Evolutionary conservation across 2,113 vertebrate species (phyloP).

Genomic region (Mola mola): DNA sequence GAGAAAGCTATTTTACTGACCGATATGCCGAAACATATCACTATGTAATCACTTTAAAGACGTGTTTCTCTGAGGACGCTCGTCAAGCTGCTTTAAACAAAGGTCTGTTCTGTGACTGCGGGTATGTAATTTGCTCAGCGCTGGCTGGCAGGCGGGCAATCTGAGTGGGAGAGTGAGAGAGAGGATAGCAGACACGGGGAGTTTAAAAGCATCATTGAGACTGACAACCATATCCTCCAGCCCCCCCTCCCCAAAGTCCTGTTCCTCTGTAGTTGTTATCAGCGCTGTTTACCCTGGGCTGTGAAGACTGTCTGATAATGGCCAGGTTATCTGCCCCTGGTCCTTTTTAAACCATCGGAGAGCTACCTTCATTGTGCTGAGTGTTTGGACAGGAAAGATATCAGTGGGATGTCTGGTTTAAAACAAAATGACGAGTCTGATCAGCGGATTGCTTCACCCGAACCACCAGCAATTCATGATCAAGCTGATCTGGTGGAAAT

Average conservation of each 20-base stretch:
- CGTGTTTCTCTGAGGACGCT: constrained; percentile 52
- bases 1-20: constrained; percentile 65
- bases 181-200: constrained; percentile 31
- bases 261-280: constrained; percentile 67
- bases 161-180: constrained; percentile 63
- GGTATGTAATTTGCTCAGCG: constrained; percentile 58
- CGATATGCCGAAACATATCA: constrained; percentile 66
- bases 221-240: constrained; percentile 53
- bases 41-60: constrained; percentile 74
- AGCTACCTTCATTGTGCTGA: constrained; percentile 75
- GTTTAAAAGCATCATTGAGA: constrained; percentile 67
- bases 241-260: constrained; percentile 16
- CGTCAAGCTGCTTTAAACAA: constrained; percentile 72
- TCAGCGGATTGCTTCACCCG: constrained; percentile 43
- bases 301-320: constrained; percentile 77
- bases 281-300: constrained; percentile 74
- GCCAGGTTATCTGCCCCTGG: constrained; percentile 65
- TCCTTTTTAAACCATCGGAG: constrained; percentile 72
- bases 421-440: constrained; percentile 61
- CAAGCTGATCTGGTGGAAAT: background rate
- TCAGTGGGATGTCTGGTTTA: constrained; percentile 72
- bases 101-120: constrained; percentile 59
- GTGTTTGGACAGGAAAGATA: constrained; percentile 79
- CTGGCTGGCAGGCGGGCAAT: constrained; percentile 44
- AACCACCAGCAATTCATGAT: constrained; percentile 9